These are phyloP conservation scores for Teleogryllus oceanicus DNA, from an alignment of 2,888 invertebrate species.

Conservation along the genomic window DNA sequence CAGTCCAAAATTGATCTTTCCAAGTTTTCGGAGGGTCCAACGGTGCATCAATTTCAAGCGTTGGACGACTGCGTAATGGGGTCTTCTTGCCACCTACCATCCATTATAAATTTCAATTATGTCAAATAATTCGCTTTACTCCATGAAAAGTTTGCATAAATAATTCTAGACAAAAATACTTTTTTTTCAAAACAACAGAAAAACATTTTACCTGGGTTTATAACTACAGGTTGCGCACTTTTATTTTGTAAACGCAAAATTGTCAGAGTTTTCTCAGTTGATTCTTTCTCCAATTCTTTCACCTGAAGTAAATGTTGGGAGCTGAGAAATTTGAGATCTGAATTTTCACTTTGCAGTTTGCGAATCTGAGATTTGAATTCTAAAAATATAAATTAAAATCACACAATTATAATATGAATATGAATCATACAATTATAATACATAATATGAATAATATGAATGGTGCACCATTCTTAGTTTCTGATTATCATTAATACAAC, in stretches of 20 bases:
- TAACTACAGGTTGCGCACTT: constrained; percentile 46
- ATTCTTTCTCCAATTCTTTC: constrained; percentile 60
- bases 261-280: constrained; percentile 55
- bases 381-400: constrained; percentile 38
- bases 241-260: constrained; percentile 52
- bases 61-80: constrained; percentile 23
- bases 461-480: background rate
- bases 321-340: constrained; percentile 59
- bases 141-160: background rate
- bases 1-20: constrained; percentile 32
- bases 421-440: background rate
- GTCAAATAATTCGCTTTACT: background rate
- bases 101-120: background rate
- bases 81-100: constrained; percentile 31
- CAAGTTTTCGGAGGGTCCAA: constrained; percentile 32
- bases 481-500: too few species aligned
- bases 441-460: too few species aligned
- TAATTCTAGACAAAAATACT: background rate
- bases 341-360: constrained; percentile 55
- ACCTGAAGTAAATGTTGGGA: constrained; percentile 57
- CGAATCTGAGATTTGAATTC: constrained; percentile 54
- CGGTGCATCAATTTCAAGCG: constrained; percentile 34
- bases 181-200: too few species aligned
- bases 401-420: background rate
- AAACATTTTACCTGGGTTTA: constrained; percentile 40